Percentiles rank a stretch among this genome's conserved stretches.
Evolutionary conservation across 2,113 vertebrate species (phyloP).

Genomic region (Deroptyus accipitrinus): DNA sequence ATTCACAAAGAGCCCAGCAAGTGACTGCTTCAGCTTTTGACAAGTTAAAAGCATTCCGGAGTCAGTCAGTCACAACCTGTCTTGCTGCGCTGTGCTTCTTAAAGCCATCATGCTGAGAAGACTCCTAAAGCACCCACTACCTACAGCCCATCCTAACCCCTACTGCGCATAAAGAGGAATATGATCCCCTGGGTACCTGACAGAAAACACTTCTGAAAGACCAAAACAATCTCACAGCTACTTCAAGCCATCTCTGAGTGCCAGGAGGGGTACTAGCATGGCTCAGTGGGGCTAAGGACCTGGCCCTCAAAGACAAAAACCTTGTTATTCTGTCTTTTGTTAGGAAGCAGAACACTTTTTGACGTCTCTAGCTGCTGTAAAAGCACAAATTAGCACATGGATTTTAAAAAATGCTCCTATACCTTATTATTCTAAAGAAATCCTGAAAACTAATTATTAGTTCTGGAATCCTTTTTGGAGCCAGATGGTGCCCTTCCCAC

Average conservation of each 20-base stretch:
- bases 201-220: neutral
- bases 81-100: neutral
- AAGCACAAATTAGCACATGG: neutral
- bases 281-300: neutral
- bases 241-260: neutral
- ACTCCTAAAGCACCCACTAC: neutral
- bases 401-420: neutral
- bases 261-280: neutral
- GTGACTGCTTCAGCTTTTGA: neutral
- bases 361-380: neutral
- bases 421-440: neutral
- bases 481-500: slow-evolving; percentile 54
- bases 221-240: neutral
- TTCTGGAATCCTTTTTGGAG: neutral
- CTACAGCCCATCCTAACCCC: neutral
- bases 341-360: neutral
- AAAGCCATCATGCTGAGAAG: accelerated
- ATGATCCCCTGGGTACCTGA: accelerated
- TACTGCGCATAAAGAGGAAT: neutral
- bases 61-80: neutral
- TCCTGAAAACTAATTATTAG: slow-evolving; percentile 24
- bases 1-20: accelerated
- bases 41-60: neutral
- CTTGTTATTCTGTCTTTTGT: neutral
- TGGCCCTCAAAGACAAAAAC: neutral